These are phyloP conservation scores for Ecdyonurus torrentis DNA, from an alignment of 2,888 invertebrate genomes.

Conservation along the genomic window DNA sequence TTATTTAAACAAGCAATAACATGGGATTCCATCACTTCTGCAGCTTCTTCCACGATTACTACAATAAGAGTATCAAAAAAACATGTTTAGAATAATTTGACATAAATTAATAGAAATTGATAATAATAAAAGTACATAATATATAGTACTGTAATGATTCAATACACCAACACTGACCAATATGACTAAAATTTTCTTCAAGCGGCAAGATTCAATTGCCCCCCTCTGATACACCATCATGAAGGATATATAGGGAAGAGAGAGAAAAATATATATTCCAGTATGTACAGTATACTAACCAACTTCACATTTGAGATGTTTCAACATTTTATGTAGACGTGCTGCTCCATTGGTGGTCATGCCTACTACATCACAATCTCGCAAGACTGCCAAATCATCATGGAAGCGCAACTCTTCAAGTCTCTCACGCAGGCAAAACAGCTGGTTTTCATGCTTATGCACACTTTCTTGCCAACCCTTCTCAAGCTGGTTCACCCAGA, in stretches of 20 bases:
- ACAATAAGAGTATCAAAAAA: too few relatives aligned
- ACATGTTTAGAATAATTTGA: too few relatives aligned
- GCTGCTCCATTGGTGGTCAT: constrained; percentile 68
- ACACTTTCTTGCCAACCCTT: constrained; percentile 1
- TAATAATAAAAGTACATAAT: too few relatives aligned
- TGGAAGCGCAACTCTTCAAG: neutral
- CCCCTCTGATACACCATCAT: too few relatives aligned
- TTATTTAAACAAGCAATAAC: constrained; percentile 27
- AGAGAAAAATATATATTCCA: too few relatives aligned
- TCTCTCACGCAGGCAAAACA: neutral
- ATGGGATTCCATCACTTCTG: constrained; percentile 33
- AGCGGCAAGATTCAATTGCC: too few relatives aligned
- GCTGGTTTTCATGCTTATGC: neutral
- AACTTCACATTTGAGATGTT: constrained; percentile 41
- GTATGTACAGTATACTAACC: constrained; percentile 25
- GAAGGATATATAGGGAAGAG: too few relatives aligned
- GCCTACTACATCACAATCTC: constrained; percentile 40
- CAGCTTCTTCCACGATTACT: constrained; percentile 34
- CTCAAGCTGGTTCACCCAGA: constrained; percentile 11
- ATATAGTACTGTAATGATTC: too few relatives aligned
- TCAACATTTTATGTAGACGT: constrained; percentile 40
- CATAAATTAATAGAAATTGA: too few relatives aligned
- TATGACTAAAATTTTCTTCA: too few relatives aligned
- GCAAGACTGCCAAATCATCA: constrained; percentile 37
- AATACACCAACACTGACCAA: too few relatives aligned